Conservation (phyloP, 1,140 invertebrate species). For the Popillia japonica region DNA sequence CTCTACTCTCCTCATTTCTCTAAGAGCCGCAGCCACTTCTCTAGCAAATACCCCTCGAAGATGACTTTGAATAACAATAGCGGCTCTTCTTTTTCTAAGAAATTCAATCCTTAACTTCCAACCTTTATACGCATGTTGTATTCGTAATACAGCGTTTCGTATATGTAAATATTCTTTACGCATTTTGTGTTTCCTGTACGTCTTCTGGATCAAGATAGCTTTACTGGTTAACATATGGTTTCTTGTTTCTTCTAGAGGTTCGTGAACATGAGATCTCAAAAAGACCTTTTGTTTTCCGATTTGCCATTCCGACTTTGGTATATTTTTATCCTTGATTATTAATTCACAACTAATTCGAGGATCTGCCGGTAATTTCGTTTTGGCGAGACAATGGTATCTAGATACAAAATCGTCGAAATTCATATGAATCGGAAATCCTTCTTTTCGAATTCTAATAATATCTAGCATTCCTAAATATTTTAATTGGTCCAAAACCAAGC, state of each 20-base stretch:
- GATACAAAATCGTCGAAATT: conserved; percentile 79
- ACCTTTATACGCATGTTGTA: conserved; percentile 88
- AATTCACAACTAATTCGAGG: conserved; percentile 51
- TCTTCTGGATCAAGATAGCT: conserved; percentile 83
- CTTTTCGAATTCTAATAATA: conserved; percentile 91
- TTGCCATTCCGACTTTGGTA: conserved; percentile 86
- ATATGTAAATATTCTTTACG: conserved; percentile 75
- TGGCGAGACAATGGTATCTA: conserved; percentile 78
- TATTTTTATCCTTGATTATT: conserved; percentile 68
- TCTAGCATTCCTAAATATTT: conserved; percentile 96
- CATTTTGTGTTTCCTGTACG: conserved; percentile 70
- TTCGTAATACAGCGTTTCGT: conserved; percentile 75
- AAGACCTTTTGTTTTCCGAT: conserved; percentile 92
- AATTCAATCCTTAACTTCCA: conserved; percentile 87
- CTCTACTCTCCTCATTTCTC: conserved; percentile 91
- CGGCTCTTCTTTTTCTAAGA: conserved; percentile 82
- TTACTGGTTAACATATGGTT: conserved; percentile 74
- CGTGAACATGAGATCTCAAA: conserved; percentile 83
- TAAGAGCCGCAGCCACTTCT: conserved; percentile 81
- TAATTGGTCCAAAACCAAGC: conserved; percentile 88
- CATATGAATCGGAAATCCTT: conserved; percentile 93
- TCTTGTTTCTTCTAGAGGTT: conserved; percentile 84
- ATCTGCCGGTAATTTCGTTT: conserved; percentile 58
- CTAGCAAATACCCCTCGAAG: conserved; percentile 89
- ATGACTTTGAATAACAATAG: conserved; percentile 89